A percentile compares a stretch with the other conserved stretches of the same genome.
phyloP scores from a whole-genome alignment of 2,888 invertebrate genomes.

The Rhamnusium bicolor region DNA sequence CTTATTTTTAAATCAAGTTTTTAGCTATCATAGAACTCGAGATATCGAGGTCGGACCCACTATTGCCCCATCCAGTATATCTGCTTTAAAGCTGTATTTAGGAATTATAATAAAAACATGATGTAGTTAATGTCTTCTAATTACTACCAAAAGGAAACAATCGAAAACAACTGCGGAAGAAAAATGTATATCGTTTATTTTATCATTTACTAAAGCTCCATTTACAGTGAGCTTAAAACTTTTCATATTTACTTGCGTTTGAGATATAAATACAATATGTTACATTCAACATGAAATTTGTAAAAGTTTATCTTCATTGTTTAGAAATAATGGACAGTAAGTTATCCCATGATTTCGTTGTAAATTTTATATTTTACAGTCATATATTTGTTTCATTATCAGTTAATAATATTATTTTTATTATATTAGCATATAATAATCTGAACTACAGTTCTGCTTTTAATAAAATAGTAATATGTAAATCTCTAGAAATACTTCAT shows the following conservation, averaged over 20 bases:
- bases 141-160: background rate
- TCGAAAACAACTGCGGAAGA: conserved; percentile 5
- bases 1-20: no score
- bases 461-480: no score
- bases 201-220: conserved; percentile 9
- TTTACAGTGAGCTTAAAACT: background rate
- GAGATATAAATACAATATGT: conserved; percentile 11
- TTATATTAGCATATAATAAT: no score
- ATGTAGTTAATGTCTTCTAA: background rate
- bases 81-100: background rate
- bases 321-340: background rate
- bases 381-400: no score
- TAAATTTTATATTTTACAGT: no score
- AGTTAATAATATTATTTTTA: no score
- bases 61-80: no score
- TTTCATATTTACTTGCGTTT: conserved; percentile 17
- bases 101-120: background rate
- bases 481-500: no score
- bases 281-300: background rate
- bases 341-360: background rate
- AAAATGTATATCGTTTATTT: conserved; percentile 20
- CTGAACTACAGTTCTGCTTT: no score
- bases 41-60: no score
- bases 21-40: no score
- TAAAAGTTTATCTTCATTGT: background rate